Evolutionary conservation across 2,113 vertebrate species (phyloP).

Genomic region (Cynoglossus semilaevis): DNA sequence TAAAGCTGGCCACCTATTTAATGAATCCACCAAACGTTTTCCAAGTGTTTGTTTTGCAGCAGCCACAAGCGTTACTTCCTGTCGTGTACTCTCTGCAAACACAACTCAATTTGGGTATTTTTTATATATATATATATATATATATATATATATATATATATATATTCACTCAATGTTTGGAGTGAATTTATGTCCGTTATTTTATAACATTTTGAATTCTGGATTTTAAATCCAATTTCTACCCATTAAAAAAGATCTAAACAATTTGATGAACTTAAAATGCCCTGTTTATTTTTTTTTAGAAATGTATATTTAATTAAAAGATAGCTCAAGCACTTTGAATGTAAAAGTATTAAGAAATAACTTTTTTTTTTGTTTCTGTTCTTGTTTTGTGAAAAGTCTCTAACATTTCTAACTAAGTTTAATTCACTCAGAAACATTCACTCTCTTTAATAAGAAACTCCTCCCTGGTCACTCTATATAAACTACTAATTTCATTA

Average conservation of each 20-base stretch:
- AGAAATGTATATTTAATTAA: neutral
- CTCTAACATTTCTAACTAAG: constrained; percentile 41
- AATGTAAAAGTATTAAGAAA: constrained; percentile 48
- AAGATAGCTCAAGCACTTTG: constrained; percentile 62
- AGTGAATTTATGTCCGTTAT: too few species aligned
- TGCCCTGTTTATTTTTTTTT: constrained; percentile 36
- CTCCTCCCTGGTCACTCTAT: constrained; percentile 10
- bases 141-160: too few species aligned
- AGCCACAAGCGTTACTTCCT: constrained; percentile 20
- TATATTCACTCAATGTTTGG: too few species aligned
- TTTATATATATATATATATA: too few species aligned
- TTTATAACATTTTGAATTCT: accelerated
- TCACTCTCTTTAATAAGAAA: neutral
- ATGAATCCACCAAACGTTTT: constrained; percentile 68
- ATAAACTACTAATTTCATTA: constrained; percentile 46
- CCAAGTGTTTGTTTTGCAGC: constrained; percentile 49
- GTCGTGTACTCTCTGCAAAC: constrained; percentile 47
- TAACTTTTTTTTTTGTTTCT: neutral
- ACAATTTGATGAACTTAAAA: constrained; percentile 38
- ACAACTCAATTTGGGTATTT: constrained; percentile 2
- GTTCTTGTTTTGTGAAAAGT: constrained; percentile 28
- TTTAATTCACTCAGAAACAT: constrained; percentile 14
- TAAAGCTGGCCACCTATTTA: constrained; percentile 62
- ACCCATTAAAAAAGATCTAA: constrained; percentile 12
- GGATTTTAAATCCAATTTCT: constrained; percentile 14